phyloP scores from a whole-genome alignment of 2,888 invertebrate genomes.

The Dromius quadrimaculatus region DNA sequence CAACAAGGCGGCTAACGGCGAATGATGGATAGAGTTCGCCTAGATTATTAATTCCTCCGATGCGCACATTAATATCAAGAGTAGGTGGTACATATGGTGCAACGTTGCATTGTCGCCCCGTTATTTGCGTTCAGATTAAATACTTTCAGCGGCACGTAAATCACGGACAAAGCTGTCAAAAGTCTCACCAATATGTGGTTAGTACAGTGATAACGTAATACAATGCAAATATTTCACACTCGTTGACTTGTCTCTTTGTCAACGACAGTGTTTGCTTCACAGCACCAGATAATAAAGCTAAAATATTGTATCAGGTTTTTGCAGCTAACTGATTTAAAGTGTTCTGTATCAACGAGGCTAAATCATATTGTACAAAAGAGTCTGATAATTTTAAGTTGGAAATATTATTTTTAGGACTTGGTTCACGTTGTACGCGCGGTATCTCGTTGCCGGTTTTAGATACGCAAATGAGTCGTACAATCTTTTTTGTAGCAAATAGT shows the following conservation, averaged over 20 bases:
- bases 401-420: too few relatives aligned
- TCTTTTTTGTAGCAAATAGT: too few relatives aligned
- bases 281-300: not conserved
- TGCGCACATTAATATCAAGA: not conserved
- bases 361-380: too few relatives aligned
- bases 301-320: not conserved
- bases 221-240: not conserved
- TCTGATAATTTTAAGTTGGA: too few relatives aligned
- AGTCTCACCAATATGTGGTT: slow-evolving; percentile 4
- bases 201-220: slow-evolving; percentile 13
- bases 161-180: slow-evolving; percentile 8
- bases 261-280: not conserved
- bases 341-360: too few relatives aligned
- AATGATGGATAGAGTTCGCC: not conserved
- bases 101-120: slow-evolving; percentile 3
- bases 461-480: too few relatives aligned
- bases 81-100: not conserved
- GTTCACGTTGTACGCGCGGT: too few relatives aligned
- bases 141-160: slow-evolving; percentile 19
- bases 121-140: slow-evolving; percentile 35
- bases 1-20: not conserved
- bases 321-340: too few relatives aligned
- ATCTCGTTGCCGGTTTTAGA: too few relatives aligned
- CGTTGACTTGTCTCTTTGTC: slow-evolving; percentile 10
- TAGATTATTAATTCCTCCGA: slow-evolving; percentile 4